Percentiles rank a stretch among this genome's conserved stretches.
Evolutionary conservation across 1,140 invertebrate species (phyloP).

Genomic region (Drosophila nigrodunni): DNA sequence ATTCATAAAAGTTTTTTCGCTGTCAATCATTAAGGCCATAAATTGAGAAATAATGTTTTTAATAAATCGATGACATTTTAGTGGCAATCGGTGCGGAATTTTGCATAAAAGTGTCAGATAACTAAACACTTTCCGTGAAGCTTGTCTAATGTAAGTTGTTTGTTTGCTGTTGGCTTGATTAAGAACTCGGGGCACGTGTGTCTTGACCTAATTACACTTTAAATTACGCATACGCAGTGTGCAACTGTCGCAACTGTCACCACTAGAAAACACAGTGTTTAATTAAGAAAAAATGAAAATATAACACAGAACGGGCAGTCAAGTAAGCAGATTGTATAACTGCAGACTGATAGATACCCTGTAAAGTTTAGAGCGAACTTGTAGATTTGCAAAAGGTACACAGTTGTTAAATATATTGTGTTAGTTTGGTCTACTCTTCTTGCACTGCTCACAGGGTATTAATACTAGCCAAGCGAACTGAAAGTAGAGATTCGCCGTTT

Average conservation of each 20-base stretch:
- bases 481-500: slow-evolving; percentile 40
- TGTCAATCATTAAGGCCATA: slow-evolving; percentile 4
- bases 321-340: slow-evolving; percentile 37
- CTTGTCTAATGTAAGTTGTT: slow-evolving; percentile 1
- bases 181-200: background rate
- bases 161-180: background rate
- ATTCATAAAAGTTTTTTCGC: slow-evolving; percentile 10
- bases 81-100: background rate
- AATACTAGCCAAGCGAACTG: slow-evolving; percentile 34
- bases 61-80: background rate
- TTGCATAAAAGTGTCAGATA: slow-evolving; percentile 1
- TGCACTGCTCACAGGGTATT: slow-evolving; percentile 12
- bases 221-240: slow-evolving; percentile 49
- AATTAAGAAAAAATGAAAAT: slow-evolving; percentile 52
- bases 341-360: background rate
- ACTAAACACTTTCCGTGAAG: slow-evolving; percentile 6
- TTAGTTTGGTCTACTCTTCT: background rate
- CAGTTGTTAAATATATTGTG: too few species aligned
- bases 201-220: slow-evolving; percentile 39
- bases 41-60: slow-evolving; percentile 38
- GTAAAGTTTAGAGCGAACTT: background rate
- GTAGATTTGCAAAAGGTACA: too few species aligned
- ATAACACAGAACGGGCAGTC: slow-evolving; percentile 21
- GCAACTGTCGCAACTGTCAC: slow-evolving; percentile 44
- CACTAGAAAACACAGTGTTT: slow-evolving; percentile 40